Base-by-base conservation (phyloP, 2,797 vertebrate genomes). In the Epinephelus coioides region DNA sequence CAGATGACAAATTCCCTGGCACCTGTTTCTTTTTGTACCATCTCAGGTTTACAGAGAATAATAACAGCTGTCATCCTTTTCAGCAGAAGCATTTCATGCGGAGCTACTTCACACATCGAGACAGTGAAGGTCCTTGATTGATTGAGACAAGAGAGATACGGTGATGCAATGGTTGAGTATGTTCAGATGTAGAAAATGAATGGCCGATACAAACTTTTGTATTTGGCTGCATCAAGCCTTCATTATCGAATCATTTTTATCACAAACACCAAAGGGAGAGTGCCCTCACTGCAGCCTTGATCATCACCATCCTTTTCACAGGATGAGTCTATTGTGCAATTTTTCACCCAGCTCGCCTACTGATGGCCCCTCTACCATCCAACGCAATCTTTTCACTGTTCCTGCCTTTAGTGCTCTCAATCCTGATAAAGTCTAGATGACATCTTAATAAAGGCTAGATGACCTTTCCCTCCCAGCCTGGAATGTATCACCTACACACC, bases 371-470 rank as follows among this genome's bases (percentile, higher is more conserved):
- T 23, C n/a, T 5, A 61, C 53, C 61, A 64, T 23, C n/a, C 38
- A 15, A 14, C 61, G 61, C 51, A n/a, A 25, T 78, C 78, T 79
- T 84, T 79, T 74, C 76, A 82, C 30, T 51, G 61, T 18, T 50
- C 30, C 63, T 71, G 43, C 73, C 66, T 78, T 81, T 55, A 46
- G 66, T 73, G 68, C 70, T 69, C 84, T 85, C 84, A 62, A 81
- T 85, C 84, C 73, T 86, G 76, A 89, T 88, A 82, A 86, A 88
- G 71, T 65, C 69, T 61, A 61, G 63, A 76, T 86, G 88, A 87
- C 79, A 88, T 75, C 82, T 83, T 75, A 84, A 90, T 88, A 84
- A 86, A 84, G 76, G 61, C 34, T 30, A 40, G 69, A 73, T 85
- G 87, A 89, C 88, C 84, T 90, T 85, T 88, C 63, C 38, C 69